Evolutionary conservation across 2,113 vertebrate genomes (phyloP).

Genomic region (Opisthocomus hoazin): DNA sequence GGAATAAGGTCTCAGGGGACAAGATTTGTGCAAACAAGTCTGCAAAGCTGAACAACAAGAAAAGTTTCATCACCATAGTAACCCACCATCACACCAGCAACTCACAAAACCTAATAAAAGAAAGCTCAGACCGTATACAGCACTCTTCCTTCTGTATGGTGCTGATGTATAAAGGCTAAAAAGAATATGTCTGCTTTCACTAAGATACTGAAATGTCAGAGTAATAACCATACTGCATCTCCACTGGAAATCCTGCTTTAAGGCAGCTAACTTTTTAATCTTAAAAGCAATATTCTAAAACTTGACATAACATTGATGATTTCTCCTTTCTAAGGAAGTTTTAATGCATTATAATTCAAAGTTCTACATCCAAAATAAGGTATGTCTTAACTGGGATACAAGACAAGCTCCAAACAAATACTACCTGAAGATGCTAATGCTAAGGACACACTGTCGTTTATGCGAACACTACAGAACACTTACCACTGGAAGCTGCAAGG

Average conservation of each 20-base stretch:
- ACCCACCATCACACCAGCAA: not conserved
- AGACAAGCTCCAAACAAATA: not conserved
- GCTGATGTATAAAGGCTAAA: not conserved
- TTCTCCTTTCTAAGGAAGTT: not conserved
- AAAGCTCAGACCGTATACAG: not conserved
- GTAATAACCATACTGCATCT: not conserved
- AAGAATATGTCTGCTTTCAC: not conserved
- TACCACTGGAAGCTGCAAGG: constrained; percentile 94
- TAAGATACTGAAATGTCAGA: not conserved
- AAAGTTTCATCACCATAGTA: not conserved
- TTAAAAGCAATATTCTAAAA: not conserved
- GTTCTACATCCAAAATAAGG: not conserved
- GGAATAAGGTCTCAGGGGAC: constrained; percentile 14
- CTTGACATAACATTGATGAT: not conserved
- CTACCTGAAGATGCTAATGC: not conserved
- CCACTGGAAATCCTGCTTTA: not conserved
- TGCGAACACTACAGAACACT: not conserved
- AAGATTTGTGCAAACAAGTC: not conserved
- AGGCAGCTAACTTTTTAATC: not conserved
- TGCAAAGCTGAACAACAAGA: not conserved
- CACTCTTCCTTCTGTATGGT: not conserved
- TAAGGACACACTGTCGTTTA: not conserved
- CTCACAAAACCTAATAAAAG: not conserved
- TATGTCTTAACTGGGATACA: not conserved
- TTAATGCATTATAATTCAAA: not conserved